Conservation (phyloP, 92 coral and sea anemone species). For the Epizoanthus fatuus region DNA sequence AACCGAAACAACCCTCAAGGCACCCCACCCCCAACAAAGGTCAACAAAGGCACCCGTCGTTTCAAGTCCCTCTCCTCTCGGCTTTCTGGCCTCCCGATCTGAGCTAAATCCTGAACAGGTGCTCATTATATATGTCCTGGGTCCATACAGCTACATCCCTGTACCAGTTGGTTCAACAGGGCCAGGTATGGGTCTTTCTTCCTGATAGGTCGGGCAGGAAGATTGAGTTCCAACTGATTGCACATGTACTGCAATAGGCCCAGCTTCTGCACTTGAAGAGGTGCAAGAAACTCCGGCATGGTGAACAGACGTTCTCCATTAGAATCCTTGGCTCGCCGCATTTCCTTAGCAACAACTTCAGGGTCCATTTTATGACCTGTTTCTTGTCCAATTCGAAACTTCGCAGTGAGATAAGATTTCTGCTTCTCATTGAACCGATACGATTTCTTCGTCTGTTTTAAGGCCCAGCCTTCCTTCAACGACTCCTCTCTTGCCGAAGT, state of each 20-base stretch:
- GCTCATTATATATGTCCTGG: too few relatives aligned
- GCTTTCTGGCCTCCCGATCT: too few relatives aligned
- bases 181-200: slow-evolving; percentile 31
- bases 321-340: slow-evolving; percentile 45
- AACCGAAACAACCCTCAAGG: too few relatives aligned
- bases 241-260: slow-evolving; percentile 16
- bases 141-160: slow-evolving; percentile 29
- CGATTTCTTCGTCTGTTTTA: slow-evolving; percentile 15
- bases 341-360: slow-evolving; percentile 46
- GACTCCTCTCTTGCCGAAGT: neutral
- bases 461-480: slow-evolving; percentile 16
- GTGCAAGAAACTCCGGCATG: slow-evolving; percentile 30
- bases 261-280: slow-evolving; percentile 29
- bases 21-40: too few relatives aligned
- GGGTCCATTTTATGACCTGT: slow-evolving; percentile 38
- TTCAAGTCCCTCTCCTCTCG: too few relatives aligned
- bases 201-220: slow-evolving; percentile 35
- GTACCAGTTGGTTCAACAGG: slow-evolving; percentile 21
- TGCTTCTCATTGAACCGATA: slow-evolving; percentile 40
- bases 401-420: neutral
- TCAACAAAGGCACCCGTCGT: too few relatives aligned
- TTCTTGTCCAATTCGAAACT: slow-evolving; percentile 32
- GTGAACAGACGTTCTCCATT: neutral
- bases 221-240: slow-evolving; percentile 20
- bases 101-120: too few relatives aligned